Evolutionary conservation across 2,888 invertebrate species (phyloP).

Genomic region (Sinohyriopsis cumingii): DNA sequence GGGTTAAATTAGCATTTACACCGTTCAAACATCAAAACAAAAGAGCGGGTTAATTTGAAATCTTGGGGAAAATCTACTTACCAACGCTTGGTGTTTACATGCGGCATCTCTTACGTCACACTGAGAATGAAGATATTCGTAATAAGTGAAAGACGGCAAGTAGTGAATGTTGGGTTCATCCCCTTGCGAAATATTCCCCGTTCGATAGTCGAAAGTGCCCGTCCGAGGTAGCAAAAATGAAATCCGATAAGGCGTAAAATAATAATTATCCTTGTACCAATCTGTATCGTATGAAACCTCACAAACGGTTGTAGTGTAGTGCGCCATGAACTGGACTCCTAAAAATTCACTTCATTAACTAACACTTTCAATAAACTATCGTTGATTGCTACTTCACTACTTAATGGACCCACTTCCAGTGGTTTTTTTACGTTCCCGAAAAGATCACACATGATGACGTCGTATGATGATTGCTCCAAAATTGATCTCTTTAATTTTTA

Average conservation of each 20-base stretch:
- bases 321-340: conserved; percentile 13
- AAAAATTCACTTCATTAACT: no score
- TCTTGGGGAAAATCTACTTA: no score
- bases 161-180: conserved; percentile 38
- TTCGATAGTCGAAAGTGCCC: conserved; percentile 13
- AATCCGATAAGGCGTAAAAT: conserved; percentile 44
- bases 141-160: conserved; percentile 44
- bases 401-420: no score
- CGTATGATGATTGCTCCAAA: no score
- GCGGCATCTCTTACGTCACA: conserved; percentile 44
- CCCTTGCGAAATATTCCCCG: conserved; percentile 33
- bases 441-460: no score
- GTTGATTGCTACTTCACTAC: no score
- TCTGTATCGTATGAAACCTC: conserved; percentile 56
- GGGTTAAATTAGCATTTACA: no score
- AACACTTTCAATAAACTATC: no score
- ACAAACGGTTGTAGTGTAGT: conserved; percentile 42
- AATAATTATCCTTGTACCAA: conserved; percentile 39
- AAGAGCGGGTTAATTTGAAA: no score
- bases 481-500: no score
- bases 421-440: no score
- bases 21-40: no score
- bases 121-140: conserved; percentile 46
- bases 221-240: conserved; percentile 19
- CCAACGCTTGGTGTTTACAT: neutral